Evolutionary conservation across 2,888 invertebrate genomes (phyloP), one percentile per base, ranked within the genome.

Genomic region (Pimpla rufipes): DNA sequence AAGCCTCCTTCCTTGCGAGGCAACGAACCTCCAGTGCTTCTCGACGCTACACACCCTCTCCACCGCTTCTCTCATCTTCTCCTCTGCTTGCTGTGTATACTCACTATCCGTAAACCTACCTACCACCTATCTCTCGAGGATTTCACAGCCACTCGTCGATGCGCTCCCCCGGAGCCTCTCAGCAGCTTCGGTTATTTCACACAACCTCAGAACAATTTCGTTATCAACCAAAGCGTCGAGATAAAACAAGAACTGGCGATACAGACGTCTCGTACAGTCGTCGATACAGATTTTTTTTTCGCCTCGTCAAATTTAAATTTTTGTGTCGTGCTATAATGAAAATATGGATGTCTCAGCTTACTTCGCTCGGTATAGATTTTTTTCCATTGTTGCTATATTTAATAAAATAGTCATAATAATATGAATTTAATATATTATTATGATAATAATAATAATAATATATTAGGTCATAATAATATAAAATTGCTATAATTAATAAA

Each of bases 1-100:
- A 85, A 88, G 86, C 74, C 85, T 86, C 79, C 81, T 83, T 75
- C 84, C 67, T 82, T 76, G 73, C 77, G 64, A 66, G 74, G 74
- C 77, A 83, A 81, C 71, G 76, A 81, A 80, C 73, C 73, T 59
- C 59, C 85, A 82, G 81, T 55, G 81, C 73, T 85, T 75, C 81
- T 80, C 85, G 78, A 79, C 67, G 57, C 35, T 29, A 55, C 55
- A 55, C 55, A 10, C 55, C 45, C 68, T 23, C 77, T 73, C 74
- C 67, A 77, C 75, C 57, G 67, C 71, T 62, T 55, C 37, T 75
- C 59, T 75, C 73, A 73, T 73, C 73, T 73, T 59, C 73, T 73
- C n/a, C 59, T 45, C 29, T 73, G 57, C 59, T 35, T 40, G 42
- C 11, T 73, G 73, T 73, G 71, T 73, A 73, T 75, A 68, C 66